Evolutionary conservation across 2,888 invertebrate genomes (phyloP), one percentile per base, ranked within the genome.

Genomic region (Dolichopus griseipennis): DNA sequence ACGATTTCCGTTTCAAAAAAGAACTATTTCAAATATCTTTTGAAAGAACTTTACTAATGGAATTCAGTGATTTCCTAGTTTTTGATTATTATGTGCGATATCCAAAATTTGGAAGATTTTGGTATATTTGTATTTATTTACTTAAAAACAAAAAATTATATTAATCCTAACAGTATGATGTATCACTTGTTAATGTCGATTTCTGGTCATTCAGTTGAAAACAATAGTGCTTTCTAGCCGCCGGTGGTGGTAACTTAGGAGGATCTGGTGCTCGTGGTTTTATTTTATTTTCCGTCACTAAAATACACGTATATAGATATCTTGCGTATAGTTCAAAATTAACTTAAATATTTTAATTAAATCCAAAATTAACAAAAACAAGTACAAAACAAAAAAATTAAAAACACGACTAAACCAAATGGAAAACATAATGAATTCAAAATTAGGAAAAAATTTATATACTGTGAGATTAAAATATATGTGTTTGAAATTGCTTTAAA

Each of bases 251-350:
- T 52, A 52, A 52, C 15, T 52, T 52, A 52, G 72, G 72, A 12
- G 73, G 73, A 66, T 70, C 71, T 64, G 73, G 73, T 66, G 73
- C 73, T 71, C 70, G 71, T 65, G 71, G 71, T 66, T 73, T 73
- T 65, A 52, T 52, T 52, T 52, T 52, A n/a, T 52, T 52, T 52
- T 52, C 52, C 12, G 52, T 52, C 52, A 52, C 52, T 52, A 52
- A n/a, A 52, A 52, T 18, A 18, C 15, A 52, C 18, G 15, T 52
- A 12, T 37, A 37, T 37, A 10, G 12, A 52, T 52, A 12, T 72
- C 70, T 71, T 71, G 68, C 43, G 67, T 64, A 67, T 69, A 68
- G 66, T 64, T 68, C 70, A 27, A 27, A 43, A 67, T 43, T 64
- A 41, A 22, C 27, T 64, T 52, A n/a, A 67, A 64, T 67, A 65